A percentile compares a stretch with the other conserved stretches of the same genome.
Evolutionary conservation across 2,797 vertebrate species (phyloP).

Genomic region (Pantherophis alleghaniensis): DNA sequence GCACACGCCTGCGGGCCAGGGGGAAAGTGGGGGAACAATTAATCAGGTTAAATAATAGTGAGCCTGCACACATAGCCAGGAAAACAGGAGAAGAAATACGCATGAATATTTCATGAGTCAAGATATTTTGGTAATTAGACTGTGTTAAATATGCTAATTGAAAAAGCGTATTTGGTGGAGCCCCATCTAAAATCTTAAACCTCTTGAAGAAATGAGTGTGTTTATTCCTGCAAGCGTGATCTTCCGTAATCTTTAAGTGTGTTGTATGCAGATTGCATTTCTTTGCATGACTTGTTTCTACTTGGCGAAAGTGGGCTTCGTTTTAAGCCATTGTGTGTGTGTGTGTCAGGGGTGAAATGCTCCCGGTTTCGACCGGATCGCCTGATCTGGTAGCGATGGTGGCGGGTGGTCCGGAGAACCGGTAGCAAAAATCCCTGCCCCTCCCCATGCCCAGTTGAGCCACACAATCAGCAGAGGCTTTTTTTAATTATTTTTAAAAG

Average conservation of each 20-base stretch:
- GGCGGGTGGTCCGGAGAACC: no score
- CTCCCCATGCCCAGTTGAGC: no score
- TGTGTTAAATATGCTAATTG: not conserved
- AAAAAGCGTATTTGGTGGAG: not conserved
- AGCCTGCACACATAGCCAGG: not conserved
- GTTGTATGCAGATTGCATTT: slow-evolving; percentile 1
- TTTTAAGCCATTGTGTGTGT: not conserved
- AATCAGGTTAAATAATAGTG: not conserved
- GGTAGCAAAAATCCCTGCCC: no score
- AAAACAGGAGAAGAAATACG: not conserved
- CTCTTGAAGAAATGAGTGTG: not conserved
- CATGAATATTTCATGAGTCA: not conserved
- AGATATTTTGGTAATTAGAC: not conserved
- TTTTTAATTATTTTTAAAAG: no score
- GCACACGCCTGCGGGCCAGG: no score
- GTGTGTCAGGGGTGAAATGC: not conserved
- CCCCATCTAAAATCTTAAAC: not conserved
- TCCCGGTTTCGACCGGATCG: no score
- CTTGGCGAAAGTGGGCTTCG: slow-evolving; percentile 21
- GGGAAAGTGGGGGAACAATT: not conserved
- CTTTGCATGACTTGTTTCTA: not conserved
- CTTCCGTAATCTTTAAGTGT: not conserved
- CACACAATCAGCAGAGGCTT: no score
- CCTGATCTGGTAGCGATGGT: no score
- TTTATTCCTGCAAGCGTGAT: not conserved